These are phyloP conservation scores for Pteronotus mesoamericanus DNA, from an alignment of 2,797 vertebrate species.

Conservation along the genomic window DNA sequence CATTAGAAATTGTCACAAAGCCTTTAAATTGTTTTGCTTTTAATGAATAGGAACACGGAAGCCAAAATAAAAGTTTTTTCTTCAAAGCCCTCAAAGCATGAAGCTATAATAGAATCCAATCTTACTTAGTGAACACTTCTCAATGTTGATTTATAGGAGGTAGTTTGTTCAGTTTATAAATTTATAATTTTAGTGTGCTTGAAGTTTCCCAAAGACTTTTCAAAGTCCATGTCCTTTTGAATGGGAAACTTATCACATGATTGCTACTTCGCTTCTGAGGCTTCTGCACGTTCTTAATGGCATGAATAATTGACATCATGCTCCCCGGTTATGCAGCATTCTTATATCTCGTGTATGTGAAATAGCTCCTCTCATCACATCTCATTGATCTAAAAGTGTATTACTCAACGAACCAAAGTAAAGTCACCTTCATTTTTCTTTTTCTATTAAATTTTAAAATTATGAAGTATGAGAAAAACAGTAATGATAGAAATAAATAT, in stretches of 20 bases:
- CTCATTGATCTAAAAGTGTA: background rate
- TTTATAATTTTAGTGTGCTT: conserved; percentile 5
- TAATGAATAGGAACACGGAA: background rate
- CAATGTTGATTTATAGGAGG: background rate
- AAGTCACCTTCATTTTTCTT: background rate
- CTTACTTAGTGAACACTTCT: background rate
- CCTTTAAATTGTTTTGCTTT: background rate
- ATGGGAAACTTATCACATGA: background rate
- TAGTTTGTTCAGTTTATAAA: background rate
- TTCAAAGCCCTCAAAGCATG: conserved; percentile 9
- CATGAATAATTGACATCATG: background rate
- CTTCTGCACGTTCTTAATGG: background rate
- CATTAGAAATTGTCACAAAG: background rate
- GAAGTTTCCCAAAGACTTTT: conserved; percentile 4
- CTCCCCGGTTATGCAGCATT: background rate
- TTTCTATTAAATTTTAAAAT: conserved; percentile 25
- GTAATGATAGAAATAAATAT: background rate
- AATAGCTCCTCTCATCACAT: background rate
- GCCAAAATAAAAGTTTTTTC: conserved; percentile 45
- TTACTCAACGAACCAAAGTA: background rate
- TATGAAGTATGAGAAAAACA: background rate
- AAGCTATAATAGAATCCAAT: background rate
- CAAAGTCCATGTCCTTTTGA: background rate
- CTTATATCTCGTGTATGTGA: background rate
- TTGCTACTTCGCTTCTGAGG: background rate